Percentiles rank a stretch among this genome's conserved stretches.
phyloP scores from a whole-genome alignment of 2,888 invertebrate genomes.

The Lutraria lutraria region DNA sequence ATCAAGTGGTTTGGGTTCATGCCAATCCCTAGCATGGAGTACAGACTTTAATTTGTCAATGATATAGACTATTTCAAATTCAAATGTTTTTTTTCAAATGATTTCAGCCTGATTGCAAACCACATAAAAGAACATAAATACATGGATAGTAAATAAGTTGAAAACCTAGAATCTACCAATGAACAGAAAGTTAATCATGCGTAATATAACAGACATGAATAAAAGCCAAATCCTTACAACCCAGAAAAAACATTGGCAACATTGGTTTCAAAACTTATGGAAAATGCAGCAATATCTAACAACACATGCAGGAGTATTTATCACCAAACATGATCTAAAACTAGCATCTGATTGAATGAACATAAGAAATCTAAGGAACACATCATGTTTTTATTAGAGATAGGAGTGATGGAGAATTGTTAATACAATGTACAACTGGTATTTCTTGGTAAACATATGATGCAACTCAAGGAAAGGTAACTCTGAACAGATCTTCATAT shows the following conservation, averaged over 20 bases:
- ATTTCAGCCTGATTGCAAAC: not conserved
- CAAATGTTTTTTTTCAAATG: not conserved
- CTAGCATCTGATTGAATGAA: not conserved
- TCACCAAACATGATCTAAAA: no score
- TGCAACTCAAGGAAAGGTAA: slow-evolving; percentile 1
- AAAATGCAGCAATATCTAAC: no score
- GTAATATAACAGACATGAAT: no score
- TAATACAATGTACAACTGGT: not conserved
- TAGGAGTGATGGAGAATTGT: not conserved
- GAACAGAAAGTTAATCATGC: no score
- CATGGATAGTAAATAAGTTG: not conserved
- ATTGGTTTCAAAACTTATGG: no score
- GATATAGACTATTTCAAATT: not conserved
- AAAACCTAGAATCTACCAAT: no score
- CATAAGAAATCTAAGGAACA: not conserved
- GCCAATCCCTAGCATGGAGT: not conserved
- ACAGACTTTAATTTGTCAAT: slow-evolving; percentile 14
- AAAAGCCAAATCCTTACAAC: no score
- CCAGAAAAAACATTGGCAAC: no score
- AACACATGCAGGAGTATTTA: no score
- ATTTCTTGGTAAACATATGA: not conserved
- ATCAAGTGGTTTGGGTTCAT: slow-evolving; percentile 13
- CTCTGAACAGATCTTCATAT: not conserved
- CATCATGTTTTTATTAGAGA: not conserved
- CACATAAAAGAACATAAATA: not conserved